phyloP scores from a whole-genome alignment of 2,888 invertebrate genomes.

The Nowickia ferox region DNA sequence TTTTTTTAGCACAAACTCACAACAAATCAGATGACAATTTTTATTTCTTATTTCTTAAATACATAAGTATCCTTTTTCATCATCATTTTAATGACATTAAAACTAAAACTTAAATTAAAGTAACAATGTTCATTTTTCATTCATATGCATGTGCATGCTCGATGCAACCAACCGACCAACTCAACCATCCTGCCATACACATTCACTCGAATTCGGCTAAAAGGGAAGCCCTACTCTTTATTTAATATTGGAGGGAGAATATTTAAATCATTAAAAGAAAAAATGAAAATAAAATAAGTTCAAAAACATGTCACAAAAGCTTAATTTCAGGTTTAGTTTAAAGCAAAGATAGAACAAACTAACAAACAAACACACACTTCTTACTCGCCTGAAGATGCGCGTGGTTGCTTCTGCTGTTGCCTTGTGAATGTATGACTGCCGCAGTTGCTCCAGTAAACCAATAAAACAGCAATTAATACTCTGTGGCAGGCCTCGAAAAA shows the following conservation, averaged over 20 bases:
- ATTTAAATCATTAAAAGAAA: conserved; percentile 21
- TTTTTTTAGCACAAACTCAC: not conserved
- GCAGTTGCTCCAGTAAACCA: conserved; percentile 68
- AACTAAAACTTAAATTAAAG: conserved; percentile 49
- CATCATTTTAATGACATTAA: conserved; percentile 50
- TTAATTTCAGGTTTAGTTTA: conserved; percentile 61
- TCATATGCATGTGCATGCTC: conserved; percentile 11
- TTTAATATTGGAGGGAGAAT: conserved; percentile 20
- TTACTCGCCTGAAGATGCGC: not conserved
- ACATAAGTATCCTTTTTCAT: conserved; percentile 68
- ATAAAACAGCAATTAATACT: conserved; percentile 72
- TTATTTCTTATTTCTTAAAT: not conserved
- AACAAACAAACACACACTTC: not conserved
- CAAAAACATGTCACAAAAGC: conserved; percentile 64
- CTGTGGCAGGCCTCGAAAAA: conserved; percentile 71
- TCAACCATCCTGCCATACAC: not conserved
- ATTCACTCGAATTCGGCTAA: not conserved
- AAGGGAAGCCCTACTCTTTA: conserved; percentile 47
- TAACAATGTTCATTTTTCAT: conserved; percentile 54
- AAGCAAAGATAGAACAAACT: not conserved
- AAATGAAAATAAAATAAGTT: conserved; percentile 22
- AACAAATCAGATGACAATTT: conserved; percentile 69
- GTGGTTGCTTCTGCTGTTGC: conserved; percentile 6
- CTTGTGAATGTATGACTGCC: conserved; percentile 9
- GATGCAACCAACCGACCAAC: conserved; percentile 11